Evolutionary conservation across 2,888 invertebrate species (phyloP), one percentile per base, ranked within the genome.

Genomic region (Torymus auratus): DNA sequence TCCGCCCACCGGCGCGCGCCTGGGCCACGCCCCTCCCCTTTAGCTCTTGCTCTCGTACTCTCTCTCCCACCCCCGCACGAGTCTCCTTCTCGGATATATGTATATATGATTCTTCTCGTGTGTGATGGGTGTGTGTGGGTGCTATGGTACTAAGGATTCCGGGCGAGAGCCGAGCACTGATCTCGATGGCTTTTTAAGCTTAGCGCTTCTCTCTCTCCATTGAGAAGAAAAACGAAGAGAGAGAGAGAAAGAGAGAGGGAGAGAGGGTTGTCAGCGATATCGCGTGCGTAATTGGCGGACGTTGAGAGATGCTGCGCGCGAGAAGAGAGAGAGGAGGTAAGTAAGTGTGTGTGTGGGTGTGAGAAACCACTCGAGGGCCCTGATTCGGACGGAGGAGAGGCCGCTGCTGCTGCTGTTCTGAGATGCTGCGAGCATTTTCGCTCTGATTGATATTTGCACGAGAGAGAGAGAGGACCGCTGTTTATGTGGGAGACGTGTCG

Each of bases 281-380:
- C 70, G 41, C 52, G 55, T 20, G 67, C 14, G 58, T 75, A 75
- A 75, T 75, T 75, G 74, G 74, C 67, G 60, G 67, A n/a, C 52
- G 52, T 55, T 20, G 52, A 20, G 52, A 64, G 14, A 41, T 17
- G n/a, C 50, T 41, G 7, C 14, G 13, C 11, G 13, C n/a, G 53
- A 20, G 17, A 14, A 28, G 61, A 20, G 23, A 62, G 62, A 64
- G 50, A 50, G 41, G 70, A 60, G 70, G 50, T 41, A 70, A 50
- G 41, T 58, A 50, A 7, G 7, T 41, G 41, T 41, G 41, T 28
- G 7, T 71, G 55, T 80, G 72, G 68, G 78, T 50, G 73, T 86
- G 88, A 85, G 86, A 83, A 86, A 85, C 87, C 88, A 88, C 88
- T 88, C 87, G 84, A 83, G 85, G 85, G 85, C 85, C 86, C 88